Percentiles rank a stretch among this genome's conserved stretches.
phyloP scores from a whole-genome alignment of 2,888 invertebrate genomes.

The Desoria tigrina region DNA sequence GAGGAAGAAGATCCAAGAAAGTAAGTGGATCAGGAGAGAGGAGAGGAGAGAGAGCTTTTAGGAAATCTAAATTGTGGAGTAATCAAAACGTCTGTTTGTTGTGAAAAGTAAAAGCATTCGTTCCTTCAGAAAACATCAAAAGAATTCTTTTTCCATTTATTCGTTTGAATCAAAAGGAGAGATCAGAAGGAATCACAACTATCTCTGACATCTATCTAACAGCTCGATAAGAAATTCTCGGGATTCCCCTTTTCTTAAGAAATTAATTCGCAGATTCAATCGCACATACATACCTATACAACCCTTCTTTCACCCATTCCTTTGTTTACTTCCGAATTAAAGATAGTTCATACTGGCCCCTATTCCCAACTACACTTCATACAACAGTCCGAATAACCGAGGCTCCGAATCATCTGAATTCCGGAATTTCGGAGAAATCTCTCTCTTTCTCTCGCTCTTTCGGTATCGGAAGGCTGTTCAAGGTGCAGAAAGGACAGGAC shows the following conservation, averaged over 20 bases:
- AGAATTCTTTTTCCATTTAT: slow-evolving; percentile 37
- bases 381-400: no score
- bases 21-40: slow-evolving; percentile 12
- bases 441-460: no score
- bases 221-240: slow-evolving; percentile 40
- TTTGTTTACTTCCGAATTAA: slow-evolving; percentile 1
- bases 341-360: not conserved
- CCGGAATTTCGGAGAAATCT: no score
- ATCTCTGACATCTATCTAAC: slow-evolving; percentile 46
- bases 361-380: not conserved
- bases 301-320: not conserved
- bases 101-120: slow-evolving; percentile 24
- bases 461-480: no score
- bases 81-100: slow-evolving; percentile 24
- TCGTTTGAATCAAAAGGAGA: slow-evolving; percentile 27
- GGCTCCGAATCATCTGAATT: no score
- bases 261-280: slow-evolving; percentile 21
- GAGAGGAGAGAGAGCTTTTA: slow-evolving; percentile 10
- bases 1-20: slow-evolving; percentile 21
- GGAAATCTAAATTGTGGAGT: slow-evolving; percentile 14
- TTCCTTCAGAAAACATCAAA: slow-evolving; percentile 36
- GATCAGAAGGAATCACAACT: slow-evolving; percentile 45
- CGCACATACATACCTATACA: no score
- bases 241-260: slow-evolving; percentile 20
- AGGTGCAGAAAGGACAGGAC: no score